phyloP scores from a whole-genome alignment of 2,797 vertebrate genomes.

The Coluber constrictor region DNA sequence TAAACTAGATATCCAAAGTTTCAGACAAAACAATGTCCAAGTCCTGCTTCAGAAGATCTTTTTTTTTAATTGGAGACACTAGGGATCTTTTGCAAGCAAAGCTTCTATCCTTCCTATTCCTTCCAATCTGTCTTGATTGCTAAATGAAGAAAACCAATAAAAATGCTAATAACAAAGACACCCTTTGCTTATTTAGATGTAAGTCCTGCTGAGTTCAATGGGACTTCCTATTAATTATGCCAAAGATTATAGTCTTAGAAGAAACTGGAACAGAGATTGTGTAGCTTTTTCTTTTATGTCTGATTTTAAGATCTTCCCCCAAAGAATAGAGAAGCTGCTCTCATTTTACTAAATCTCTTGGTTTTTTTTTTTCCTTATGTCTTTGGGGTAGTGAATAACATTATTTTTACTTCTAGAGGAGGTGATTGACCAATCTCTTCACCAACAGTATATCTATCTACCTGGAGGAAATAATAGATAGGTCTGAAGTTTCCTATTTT shows the following conservation, averaged over 20 bases:
- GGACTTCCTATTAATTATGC: slow-evolving; percentile 23
- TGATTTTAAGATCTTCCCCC: neutral
- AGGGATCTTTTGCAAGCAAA: neutral
- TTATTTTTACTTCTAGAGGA: neutral
- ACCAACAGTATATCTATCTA: neutral
- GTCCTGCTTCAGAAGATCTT: neutral
- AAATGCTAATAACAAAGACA: slow-evolving; percentile 19
- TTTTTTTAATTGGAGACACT: slow-evolving; percentile 1
- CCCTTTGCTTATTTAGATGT: slow-evolving; percentile 5
- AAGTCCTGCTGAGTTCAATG: neutral
- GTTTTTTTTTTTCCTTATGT: neutral
- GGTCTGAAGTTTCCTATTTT: neutral
- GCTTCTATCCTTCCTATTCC: neutral
- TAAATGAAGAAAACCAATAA: slow-evolving; percentile 1
- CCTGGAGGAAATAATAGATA: neutral
- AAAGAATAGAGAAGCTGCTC: neutral
- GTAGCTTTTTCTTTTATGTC: neutral
- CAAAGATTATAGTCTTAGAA: slow-evolving; percentile 20
- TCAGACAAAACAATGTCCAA: neutral
- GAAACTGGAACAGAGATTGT: slow-evolving; percentile 6
- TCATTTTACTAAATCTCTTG: neutral
- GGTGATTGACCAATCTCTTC: neutral
- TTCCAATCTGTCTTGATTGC: neutral
- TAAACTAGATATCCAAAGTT: neutral
- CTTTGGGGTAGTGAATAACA: neutral